These are phyloP conservation scores for Synanceia verrucosa DNA, from an alignment of 2,797 vertebrate genomes.

Conservation along the genomic window DNA sequence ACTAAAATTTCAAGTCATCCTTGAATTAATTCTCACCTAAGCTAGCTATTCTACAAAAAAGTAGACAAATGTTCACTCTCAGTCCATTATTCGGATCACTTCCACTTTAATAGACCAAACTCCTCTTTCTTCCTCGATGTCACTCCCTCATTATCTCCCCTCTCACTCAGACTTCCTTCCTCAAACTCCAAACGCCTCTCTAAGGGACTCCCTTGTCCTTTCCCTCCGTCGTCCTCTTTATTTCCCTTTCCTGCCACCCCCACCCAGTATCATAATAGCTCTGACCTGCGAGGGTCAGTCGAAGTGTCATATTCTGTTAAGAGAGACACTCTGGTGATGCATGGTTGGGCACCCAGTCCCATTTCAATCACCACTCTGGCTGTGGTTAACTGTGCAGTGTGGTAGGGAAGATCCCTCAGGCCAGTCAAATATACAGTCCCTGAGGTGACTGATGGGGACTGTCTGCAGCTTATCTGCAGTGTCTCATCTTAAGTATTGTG, in stretches of 20 bases:
- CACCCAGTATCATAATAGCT: conserved; percentile 58
- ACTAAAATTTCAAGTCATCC: conserved; percentile 62
- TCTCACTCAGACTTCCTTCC: conserved; percentile 64
- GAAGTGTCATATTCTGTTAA: conserved; percentile 54
- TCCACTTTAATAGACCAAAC: conserved; percentile 26
- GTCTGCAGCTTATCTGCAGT: conserved; percentile 29
- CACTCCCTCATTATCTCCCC: conserved; percentile 50
- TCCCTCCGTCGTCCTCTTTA: conserved; percentile 45
- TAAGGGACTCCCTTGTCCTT: conserved; percentile 54
- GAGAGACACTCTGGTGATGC: conserved; percentile 48
- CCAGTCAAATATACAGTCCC: conserved; percentile 38
- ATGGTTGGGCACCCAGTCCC: conserved; percentile 28
- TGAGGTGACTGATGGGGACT: conserved; percentile 24
- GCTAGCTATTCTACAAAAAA: conserved; percentile 27
- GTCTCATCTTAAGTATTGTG: not conserved
- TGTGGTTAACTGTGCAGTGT: conserved; percentile 38
- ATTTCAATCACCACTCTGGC: conserved; percentile 49
- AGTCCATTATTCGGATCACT: conserved; percentile 45
- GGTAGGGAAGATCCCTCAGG: conserved; percentile 14
- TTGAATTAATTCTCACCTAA: conserved; percentile 58
- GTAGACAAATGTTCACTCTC: conserved; percentile 23
- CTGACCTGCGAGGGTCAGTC: conserved; percentile 61
- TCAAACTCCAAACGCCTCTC: conserved; percentile 63
- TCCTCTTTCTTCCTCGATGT: conserved; percentile 33
- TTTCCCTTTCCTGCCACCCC: conserved; percentile 66